phyloP scores from a whole-genome alignment of 2,113 vertebrate species.

The Theristicus caerulescens region DNA sequence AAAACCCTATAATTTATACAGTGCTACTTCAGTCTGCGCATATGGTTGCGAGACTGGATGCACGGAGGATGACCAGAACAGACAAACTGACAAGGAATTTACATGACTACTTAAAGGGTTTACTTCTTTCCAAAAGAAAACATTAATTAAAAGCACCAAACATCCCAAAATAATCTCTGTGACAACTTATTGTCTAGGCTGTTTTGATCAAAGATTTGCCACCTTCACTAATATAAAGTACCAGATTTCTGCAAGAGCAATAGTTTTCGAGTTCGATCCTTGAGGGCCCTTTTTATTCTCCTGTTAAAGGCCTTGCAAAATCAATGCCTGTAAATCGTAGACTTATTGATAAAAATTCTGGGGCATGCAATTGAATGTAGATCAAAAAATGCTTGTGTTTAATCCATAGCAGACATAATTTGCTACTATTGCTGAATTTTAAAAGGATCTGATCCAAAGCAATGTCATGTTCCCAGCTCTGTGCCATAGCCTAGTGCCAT shows the following conservation, averaged over 20 bases:
- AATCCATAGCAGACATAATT: slow-evolving; percentile 73
- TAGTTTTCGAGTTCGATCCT: slow-evolving; percentile 68
- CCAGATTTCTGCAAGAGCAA: slow-evolving; percentile 64
- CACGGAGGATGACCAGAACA: background rate
- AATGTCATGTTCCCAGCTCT: slow-evolving; percentile 63
- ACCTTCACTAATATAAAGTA: slow-evolving; percentile 43
- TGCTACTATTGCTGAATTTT: slow-evolving; percentile 75
- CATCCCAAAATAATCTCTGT: slow-evolving; percentile 36
- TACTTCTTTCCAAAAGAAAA: background rate
- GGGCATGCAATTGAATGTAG: slow-evolving; percentile 61
- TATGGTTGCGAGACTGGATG: background rate
- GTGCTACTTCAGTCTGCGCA: background rate
- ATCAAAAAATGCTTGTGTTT: slow-evolving; percentile 72
- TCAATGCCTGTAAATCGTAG: slow-evolving; percentile 73
- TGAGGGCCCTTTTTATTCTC: slow-evolving; percentile 60
- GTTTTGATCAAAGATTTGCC: slow-evolving; percentile 64
- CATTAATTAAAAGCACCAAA: slow-evolving; percentile 19
- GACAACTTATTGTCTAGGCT: slow-evolving; percentile 28
- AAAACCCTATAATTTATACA: background rate
- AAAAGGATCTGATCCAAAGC: slow-evolving; percentile 72
- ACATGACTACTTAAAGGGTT: background rate
- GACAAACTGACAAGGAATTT: background rate
- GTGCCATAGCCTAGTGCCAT: slow-evolving; percentile 72
- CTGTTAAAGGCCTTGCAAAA: slow-evolving; percentile 64
- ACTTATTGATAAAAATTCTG: slow-evolving; percentile 79